Evolutionary conservation across 2,888 invertebrate genomes (phyloP).

Genomic region (Cataglyphis livida): DNA sequence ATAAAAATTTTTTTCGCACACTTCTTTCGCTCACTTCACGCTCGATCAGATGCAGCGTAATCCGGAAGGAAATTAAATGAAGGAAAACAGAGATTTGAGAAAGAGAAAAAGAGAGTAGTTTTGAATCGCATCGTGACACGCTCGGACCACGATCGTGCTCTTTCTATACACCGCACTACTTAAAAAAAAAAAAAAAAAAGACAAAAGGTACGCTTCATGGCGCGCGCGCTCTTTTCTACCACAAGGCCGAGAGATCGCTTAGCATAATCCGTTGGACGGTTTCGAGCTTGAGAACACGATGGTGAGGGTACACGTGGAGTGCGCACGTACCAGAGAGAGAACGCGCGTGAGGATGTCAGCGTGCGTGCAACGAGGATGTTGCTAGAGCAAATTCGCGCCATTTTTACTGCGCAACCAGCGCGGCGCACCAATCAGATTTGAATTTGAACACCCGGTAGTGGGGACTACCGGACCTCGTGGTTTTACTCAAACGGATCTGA

Average conservation of each 20-base stretch:
- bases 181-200: slow-evolving; percentile 45
- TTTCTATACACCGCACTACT: slow-evolving; percentile 75
- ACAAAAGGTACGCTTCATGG: slow-evolving; percentile 66
- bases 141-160: slow-evolving; percentile 71
- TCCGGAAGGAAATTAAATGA: background rate
- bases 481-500: slow-evolving; percentile 62
- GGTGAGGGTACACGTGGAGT: slow-evolving; percentile 40
- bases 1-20: background rate
- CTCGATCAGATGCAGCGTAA: background rate
- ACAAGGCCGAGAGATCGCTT: slow-evolving; percentile 75
- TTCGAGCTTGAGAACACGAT: slow-evolving; percentile 13
- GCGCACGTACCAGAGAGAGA: background rate
- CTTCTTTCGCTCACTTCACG: too few relatives aligned
- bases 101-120: background rate
- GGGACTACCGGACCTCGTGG: slow-evolving; percentile 80
- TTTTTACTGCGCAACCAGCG: slow-evolving; percentile 81
- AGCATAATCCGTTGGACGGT: slow-evolving; percentile 83
- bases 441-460: slow-evolving; percentile 76
- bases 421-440: slow-evolving; percentile 84
- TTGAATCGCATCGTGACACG: slow-evolving; percentile 50
- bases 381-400: slow-evolving; percentile 77
- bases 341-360: background rate
- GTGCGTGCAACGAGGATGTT: slow-evolving; percentile 37
- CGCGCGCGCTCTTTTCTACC: slow-evolving; percentile 68
- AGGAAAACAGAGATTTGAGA: slow-evolving; percentile 12